These are phyloP conservation scores for Serilophus lunatus DNA, from an alignment of 2,113 vertebrate genomes.

Conservation along the genomic window DNA sequence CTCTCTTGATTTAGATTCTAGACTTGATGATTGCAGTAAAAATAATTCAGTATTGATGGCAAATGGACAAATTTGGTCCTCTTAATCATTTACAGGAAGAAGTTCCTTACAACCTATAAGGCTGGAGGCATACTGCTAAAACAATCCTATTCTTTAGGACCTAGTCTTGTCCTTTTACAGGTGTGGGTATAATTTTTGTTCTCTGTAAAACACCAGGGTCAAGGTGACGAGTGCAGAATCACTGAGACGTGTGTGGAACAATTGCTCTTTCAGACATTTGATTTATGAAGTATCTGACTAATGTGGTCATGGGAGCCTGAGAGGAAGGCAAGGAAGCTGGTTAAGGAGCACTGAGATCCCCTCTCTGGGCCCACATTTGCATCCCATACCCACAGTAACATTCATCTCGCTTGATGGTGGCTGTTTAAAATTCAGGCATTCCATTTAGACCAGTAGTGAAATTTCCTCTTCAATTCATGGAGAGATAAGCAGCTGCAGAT, in stretches of 20 bases:
- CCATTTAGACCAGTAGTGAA: neutral
- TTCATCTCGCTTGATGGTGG: neutral
- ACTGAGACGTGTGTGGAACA: constrained; percentile 35
- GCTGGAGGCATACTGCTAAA: neutral
- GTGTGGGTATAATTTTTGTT: neutral
- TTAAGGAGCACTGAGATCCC: constrained; percentile 11
- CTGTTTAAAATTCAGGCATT: neutral
- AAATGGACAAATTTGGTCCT: neutral
- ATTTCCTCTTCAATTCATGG: neutral
- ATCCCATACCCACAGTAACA: neutral
- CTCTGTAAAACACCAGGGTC: constrained; percentile 1
- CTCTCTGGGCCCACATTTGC: constrained; percentile 6
- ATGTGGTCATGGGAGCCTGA: constrained; percentile 17
- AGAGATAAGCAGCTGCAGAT: neutral
- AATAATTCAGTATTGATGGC: neutral
- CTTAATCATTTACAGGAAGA: neutral
- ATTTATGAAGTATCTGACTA: constrained; percentile 61
- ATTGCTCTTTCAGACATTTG: constrained; percentile 49
- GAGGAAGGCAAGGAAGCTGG: constrained; percentile 2
- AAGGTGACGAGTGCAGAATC: constrained; percentile 15
- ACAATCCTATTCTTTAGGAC: neutral
- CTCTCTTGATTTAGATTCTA: neutral
- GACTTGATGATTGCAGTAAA: neutral
- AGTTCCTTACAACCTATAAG: neutral
- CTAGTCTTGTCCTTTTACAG: constrained; percentile 1